These are phyloP conservation scores for Pteruthius melanotis DNA, from an alignment of 2,113 vertebrate species.

Conservation along the genomic window DNA sequence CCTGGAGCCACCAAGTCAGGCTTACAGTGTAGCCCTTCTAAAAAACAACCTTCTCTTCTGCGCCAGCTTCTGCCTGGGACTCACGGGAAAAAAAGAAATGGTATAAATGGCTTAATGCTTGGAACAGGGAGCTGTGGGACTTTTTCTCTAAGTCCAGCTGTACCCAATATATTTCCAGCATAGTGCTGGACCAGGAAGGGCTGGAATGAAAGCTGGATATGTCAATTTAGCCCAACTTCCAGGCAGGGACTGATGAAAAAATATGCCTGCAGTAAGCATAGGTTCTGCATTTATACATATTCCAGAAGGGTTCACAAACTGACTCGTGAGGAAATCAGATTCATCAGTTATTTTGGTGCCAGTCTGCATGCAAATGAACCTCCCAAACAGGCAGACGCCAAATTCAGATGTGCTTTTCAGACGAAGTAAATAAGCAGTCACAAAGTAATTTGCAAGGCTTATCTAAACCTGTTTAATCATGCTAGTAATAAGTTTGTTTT, in stretches of 20 bases:
- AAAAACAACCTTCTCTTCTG: not conserved
- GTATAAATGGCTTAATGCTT: not conserved
- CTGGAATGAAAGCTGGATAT: not conserved
- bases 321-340: constrained; percentile 3
- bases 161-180: not conserved
- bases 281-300: not conserved
- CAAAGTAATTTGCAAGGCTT: constrained; percentile 1
- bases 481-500: not conserved
- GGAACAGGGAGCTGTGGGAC: not conserved
- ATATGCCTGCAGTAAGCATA: not conserved
- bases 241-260: not conserved
- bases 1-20: not conserved
- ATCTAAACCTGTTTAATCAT: constrained; percentile 1
- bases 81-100: not conserved
- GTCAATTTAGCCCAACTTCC: not conserved
- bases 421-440: not conserved
- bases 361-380: constrained; percentile 27
- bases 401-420: not conserved
- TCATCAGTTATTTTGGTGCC: not conserved
- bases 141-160: not conserved
- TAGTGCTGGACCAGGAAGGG: not conserved
- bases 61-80: not conserved
- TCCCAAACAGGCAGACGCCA: not conserved
- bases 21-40: not conserved
- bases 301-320: not conserved